A percentile compares a stretch with the other conserved stretches of the same genome.
phyloP scores from a whole-genome alignment of 2,888 invertebrate genomes.

The Drosophila vallismaia region DNA sequence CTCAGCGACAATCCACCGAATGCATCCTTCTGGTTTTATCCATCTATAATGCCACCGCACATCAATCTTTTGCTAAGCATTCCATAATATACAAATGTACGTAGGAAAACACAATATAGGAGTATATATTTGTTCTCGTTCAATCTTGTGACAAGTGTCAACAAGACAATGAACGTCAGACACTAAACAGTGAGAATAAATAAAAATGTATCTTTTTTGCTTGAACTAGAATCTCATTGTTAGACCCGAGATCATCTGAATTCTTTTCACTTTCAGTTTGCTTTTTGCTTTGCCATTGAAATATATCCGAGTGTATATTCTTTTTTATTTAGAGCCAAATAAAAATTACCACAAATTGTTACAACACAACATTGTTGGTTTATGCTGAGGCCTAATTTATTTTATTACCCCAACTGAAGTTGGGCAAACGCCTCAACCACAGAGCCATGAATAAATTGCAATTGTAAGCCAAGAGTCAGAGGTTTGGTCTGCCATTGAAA shows the following conservation, averaged over 20 bases:
- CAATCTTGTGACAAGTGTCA: conserved; percentile 60
- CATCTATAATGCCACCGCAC: conserved; percentile 50
- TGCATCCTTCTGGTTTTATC: conserved; percentile 48
- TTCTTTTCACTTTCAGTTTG: conserved; percentile 32
- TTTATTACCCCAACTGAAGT: conserved; percentile 44
- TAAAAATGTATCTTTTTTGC: conserved; percentile 33
- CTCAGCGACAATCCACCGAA: conserved; percentile 51
- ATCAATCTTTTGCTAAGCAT: conserved; percentile 62
- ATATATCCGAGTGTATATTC: conserved; percentile 10
- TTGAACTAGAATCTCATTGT: conserved; percentile 40
- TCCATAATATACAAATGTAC: conserved; percentile 41
- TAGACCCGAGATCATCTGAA: conserved; percentile 22
- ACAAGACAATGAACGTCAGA: conserved; percentile 42
- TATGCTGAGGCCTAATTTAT: conserved; percentile 50
- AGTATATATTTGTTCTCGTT: conserved; percentile 38
- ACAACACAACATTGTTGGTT: conserved; percentile 32
- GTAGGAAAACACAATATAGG: conserved; percentile 15
- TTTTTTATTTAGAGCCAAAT: neutral
- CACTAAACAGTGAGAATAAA: conserved; percentile 30
- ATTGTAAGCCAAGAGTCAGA: conserved; percentile 53
- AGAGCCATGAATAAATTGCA: conserved; percentile 60
- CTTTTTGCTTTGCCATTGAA: conserved; percentile 51
- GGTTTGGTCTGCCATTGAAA: conserved; percentile 16
- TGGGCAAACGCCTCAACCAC: conserved; percentile 22
- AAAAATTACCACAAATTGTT: conserved; percentile 15